Percentiles rank a stretch among this genome's conserved stretches.
Conservation (phyloP, 2,113 vertebrate species). For the Silurus glanis region DNA sequence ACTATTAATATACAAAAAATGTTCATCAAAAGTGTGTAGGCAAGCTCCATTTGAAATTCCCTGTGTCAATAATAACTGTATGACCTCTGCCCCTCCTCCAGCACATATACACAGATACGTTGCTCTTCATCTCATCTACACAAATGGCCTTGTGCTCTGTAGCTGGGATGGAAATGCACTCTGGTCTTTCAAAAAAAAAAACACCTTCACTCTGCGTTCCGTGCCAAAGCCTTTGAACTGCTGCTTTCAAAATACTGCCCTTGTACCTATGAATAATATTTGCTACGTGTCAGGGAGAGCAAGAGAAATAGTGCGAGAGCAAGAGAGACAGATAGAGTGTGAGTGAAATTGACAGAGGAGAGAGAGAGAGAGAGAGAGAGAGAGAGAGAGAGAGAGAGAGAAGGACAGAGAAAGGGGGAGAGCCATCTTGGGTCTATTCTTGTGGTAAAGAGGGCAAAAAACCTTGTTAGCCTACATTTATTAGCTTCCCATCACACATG, state of each 20-base stretch:
- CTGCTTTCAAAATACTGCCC: slow-evolving; percentile 75
- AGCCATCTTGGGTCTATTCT: slow-evolving; percentile 42
- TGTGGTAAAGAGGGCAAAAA: slow-evolving; percentile 42
- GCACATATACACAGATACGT: slow-evolving; percentile 14
- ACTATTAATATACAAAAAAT: slow-evolving; percentile 33
- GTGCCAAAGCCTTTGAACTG: slow-evolving; percentile 76
- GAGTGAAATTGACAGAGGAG: slow-evolving; percentile 47
- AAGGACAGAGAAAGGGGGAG: neutral
- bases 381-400: slow-evolving; percentile 29
- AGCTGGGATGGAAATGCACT: slow-evolving; percentile 64
- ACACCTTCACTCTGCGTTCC: slow-evolving; percentile 67
- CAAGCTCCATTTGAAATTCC: slow-evolving; percentile 18
- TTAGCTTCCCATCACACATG: slow-evolving; percentile 58
- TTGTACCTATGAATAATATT: slow-evolving; percentile 80
- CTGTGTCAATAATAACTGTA: slow-evolving; percentile 46
- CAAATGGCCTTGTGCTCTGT: slow-evolving; percentile 50
- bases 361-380: slow-evolving; percentile 57
- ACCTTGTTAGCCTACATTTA: slow-evolving; percentile 49
- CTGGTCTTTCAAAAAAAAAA: slow-evolving; percentile 66
- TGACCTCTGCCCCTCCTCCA: slow-evolving; percentile 23
- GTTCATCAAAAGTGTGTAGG: slow-evolving; percentile 34
- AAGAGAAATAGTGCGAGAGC: slow-evolving; percentile 60
- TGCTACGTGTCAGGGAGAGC: slow-evolving; percentile 71
- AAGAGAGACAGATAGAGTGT: slow-evolving; percentile 26
- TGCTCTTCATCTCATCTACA: slow-evolving; percentile 47